Percentiles rank a stretch among this genome's conserved stretches.
These are phyloP conservation scores for Bombus difficillimus DNA, from an alignment of 1,140 invertebrate genomes.

Conservation along the genomic window DNA sequence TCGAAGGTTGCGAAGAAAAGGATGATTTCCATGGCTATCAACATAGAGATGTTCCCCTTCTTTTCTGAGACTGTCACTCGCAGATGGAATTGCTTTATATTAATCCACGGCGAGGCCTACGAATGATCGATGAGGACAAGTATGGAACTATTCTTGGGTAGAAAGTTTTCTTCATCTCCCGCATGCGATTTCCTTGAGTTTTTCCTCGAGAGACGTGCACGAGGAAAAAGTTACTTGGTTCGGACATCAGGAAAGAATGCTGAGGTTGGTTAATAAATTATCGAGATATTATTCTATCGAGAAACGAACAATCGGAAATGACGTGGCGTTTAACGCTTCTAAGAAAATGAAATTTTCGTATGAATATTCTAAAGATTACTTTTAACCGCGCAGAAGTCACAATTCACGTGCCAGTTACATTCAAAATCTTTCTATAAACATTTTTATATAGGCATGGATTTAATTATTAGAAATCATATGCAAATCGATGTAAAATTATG, in stretches of 20 bases:
- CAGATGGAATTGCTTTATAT: conserved; percentile 60
- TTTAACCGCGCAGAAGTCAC: too few relatives aligned
- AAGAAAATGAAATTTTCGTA: too few relatives aligned
- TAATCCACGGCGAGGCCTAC: conserved; percentile 32
- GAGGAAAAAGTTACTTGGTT: background rate
- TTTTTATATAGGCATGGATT: too few relatives aligned
- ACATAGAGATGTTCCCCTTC: conserved; percentile 27
- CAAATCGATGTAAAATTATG: too few relatives aligned
- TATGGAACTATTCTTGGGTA: conserved; percentile 32
- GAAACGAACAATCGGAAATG: background rate
- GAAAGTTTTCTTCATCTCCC: background rate
- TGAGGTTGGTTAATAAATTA: background rate
- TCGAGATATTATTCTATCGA: background rate
- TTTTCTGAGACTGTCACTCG: conserved; percentile 54
- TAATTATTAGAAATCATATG: too few relatives aligned
- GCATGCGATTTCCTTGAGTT: background rate
- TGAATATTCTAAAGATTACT: too few relatives aligned
- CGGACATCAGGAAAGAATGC: background rate
- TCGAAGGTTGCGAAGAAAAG: conserved; percentile 41
- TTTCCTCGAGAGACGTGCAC: background rate
- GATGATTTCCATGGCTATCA: conserved; percentile 56
- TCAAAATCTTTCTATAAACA: too few relatives aligned
- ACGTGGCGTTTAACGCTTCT: too few relatives aligned
- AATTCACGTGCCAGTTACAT: too few relatives aligned
- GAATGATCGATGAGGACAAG: conserved; percentile 61